A percentile compares a stretch with the other conserved stretches of the same genome.
Conservation (phyloP, 1,140 invertebrate species). For the Manduca sexta region DNA sequence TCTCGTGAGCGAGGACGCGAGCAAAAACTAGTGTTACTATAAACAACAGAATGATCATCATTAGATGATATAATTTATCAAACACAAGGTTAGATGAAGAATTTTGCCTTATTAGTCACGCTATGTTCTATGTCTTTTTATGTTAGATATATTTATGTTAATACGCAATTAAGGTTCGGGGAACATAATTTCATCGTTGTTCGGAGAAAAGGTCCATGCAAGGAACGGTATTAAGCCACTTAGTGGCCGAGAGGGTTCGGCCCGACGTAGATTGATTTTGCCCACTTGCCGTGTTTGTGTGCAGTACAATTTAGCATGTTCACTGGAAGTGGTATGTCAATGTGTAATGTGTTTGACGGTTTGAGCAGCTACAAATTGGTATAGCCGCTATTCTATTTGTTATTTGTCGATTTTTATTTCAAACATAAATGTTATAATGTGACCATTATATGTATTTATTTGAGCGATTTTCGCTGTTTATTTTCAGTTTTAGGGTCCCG, state of each 20-base stretch:
- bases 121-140: background rate
- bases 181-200: background rate
- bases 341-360: background rate
- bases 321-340: conserved; percentile 5
- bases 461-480: no score
- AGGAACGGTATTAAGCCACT: conserved; percentile 24
- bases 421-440: no score
- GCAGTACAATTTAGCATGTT: conserved; percentile 1
- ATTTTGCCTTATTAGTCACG: conserved; percentile 5
- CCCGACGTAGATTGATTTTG: conserved; percentile 31
- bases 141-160: background rate
- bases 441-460: no score
- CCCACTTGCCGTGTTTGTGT: conserved; percentile 20
- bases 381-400: no score
- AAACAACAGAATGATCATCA: background rate
- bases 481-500: no score
- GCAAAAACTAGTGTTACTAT: no score
- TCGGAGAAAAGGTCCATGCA: background rate
- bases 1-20: no score
- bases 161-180: conserved; percentile 5
- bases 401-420: no score
- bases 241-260: conserved; percentile 14
- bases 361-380: background rate
- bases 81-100: background rate
- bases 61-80: background rate